Base-by-base conservation (phyloP, 2,113 vertebrate species). In the Lutjanus erythropterus region DNA sequence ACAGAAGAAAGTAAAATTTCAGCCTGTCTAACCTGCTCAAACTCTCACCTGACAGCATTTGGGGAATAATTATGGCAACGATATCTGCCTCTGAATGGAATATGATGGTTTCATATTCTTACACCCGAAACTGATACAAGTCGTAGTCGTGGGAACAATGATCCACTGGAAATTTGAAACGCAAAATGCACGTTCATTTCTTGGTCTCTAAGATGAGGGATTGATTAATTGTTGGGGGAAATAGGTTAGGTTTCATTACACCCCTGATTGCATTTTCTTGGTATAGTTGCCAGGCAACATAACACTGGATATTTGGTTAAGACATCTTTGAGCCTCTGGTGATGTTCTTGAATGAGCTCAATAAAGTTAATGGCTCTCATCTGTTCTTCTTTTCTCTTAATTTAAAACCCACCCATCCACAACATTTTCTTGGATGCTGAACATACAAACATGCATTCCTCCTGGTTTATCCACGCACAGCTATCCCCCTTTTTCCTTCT, bases 271-370 rank as follows among this genome's bases (percentile, higher is more conserved):
- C 74, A 81, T 92, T 91, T 78, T 74, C 7, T 3, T 53, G 62
- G 53, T 74, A 71, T 75, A 65, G 89, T 93, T 92, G 90, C 92
- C 39, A 58, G 75, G 92, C 91, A 91, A 91, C 90, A 67, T 69
- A 50, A 50, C 83, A 77, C 79, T 75, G 74, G 71, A 70, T 85
- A 84, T 88, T 92, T 79, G 55, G 70, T 74, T 85, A 72, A 50
- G 84, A 87, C 76, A 88, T 86, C 47, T 70, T 66, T 41, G 31
- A 86, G 80, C 70, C 87, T 76, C 81, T 73, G 68, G 88, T 83
- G 86, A 84, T 78, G 27, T 75, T 81, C 47, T 44, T 56, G n/a
- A 78, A 77, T 42, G 64, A 86, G 78, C 67, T 75, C 75, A 86
- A 85, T 85, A 83, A 86, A 80, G 21, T 66, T 84, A 86, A 90